Evolutionary conservation across 2,797 vertebrate genomes (phyloP).

Genomic region (Remorina albescens): DNA sequence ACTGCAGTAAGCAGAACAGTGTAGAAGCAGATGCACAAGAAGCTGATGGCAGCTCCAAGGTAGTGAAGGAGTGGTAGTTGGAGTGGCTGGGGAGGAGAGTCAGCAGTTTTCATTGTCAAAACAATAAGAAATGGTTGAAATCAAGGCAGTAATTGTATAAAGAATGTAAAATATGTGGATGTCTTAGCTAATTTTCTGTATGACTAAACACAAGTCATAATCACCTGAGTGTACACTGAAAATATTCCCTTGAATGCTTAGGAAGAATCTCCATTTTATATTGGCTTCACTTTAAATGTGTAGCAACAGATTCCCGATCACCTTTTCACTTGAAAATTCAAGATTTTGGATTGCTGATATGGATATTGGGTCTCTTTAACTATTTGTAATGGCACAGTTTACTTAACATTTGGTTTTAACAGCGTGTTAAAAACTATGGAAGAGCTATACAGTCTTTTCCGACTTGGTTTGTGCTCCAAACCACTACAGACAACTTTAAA

Average conservation of each 20-base stretch:
- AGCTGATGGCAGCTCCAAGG: conserved; percentile 84
- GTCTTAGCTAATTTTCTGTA: not conserved
- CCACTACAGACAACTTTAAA: conserved; percentile 13
- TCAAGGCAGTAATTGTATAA: not conserved
- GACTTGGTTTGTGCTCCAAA: conserved; percentile 3
- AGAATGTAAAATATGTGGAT: not conserved
- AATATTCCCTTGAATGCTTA: too few species aligned
- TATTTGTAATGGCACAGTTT: not conserved
- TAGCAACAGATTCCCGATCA: not conserved
- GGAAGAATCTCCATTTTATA: too few species aligned
- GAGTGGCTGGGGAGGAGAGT: conserved; percentile 66
- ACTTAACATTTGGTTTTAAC: not conserved
- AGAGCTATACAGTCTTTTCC: not conserved
- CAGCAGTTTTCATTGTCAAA: not conserved
- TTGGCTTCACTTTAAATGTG: too few species aligned
- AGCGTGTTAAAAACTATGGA: not conserved
- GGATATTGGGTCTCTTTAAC: not conserved
- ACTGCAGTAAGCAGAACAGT: conserved; percentile 78
- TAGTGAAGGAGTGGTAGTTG: conserved; percentile 77
- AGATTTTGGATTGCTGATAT: not conserved
- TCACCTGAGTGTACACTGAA: not conserved
- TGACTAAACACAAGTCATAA: not conserved
- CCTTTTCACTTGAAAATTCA: not conserved
- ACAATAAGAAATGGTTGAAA: not conserved
- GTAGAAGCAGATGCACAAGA: conserved; percentile 83